phyloP scores from a whole-genome alignment of 2,888 invertebrate genomes.

The Melipona beecheii region DNA sequence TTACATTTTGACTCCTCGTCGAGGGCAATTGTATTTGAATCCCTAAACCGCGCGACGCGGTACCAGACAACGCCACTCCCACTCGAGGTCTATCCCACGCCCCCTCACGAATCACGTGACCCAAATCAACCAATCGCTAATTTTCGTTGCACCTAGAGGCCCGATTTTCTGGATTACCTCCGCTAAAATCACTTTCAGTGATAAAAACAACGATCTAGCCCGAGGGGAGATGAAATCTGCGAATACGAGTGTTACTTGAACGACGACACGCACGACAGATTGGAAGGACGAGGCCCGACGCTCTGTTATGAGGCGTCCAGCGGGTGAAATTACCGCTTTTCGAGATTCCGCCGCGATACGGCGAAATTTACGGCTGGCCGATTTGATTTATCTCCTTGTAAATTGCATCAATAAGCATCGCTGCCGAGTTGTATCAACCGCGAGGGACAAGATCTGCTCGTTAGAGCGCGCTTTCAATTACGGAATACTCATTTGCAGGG shows the following conservation, averaged over 20 bases:
- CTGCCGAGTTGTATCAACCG: slow-evolving; percentile 26
- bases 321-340: slow-evolving; percentile 46
- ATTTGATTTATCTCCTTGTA: slow-evolving; percentile 51
- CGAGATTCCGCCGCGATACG: slow-evolving; percentile 28
- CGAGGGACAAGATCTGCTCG: slow-evolving; percentile 42
- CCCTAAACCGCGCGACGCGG: too few species aligned
- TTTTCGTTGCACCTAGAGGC: too few species aligned
- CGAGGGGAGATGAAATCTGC: not conserved
- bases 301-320: slow-evolving; percentile 33
- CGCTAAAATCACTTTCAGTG: too few species aligned
- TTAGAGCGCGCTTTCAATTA: slow-evolving; percentile 58
- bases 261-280: slow-evolving; percentile 2
- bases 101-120: too few species aligned
- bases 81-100: too few species aligned
- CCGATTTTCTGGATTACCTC: too few species aligned
- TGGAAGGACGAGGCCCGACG: not conserved
- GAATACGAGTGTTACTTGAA: not conserved
- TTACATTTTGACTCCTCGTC: not conserved
- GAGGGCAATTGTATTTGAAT: not conserved
- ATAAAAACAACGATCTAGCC: not conserved
- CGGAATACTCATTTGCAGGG: slow-evolving; percentile 28
- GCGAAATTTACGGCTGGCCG: slow-evolving; percentile 44
- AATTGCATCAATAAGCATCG: slow-evolving; percentile 40
- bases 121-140: too few species aligned
- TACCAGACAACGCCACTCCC: too few species aligned